phyloP scores from a whole-genome alignment of 2,797 vertebrate species.

The Huso huso region DNA sequence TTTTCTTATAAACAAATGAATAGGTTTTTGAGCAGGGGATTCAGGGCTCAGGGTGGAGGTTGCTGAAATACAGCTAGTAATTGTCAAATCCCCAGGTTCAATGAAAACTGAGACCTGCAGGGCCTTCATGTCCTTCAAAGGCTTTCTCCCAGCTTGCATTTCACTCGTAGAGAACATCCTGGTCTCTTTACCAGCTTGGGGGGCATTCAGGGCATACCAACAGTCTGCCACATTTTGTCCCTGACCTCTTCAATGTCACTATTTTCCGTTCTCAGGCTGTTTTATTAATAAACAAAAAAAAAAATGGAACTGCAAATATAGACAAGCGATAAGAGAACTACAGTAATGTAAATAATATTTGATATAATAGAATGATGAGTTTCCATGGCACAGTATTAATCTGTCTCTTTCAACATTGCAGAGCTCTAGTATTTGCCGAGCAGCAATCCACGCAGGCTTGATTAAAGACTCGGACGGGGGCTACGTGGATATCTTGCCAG shows the following conservation, averaged over 20 bases:
- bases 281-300: not conserved
- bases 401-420: conserved; percentile 37
- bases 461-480: conserved; percentile 65
- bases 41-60: too few relatives aligned
- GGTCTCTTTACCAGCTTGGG: too few relatives aligned
- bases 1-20: too few relatives aligned
- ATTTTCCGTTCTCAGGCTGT: not conserved
- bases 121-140: too few relatives aligned
- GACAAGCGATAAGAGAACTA: not conserved
- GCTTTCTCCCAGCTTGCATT: too few relatives aligned
- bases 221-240: not conserved
- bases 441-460: conserved; percentile 83
- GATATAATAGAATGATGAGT: not conserved
- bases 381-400: not conserved
- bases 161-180: too few relatives aligned
- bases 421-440: conserved; percentile 88
- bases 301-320: not conserved
- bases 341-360: not conserved
- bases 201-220: too few relatives aligned
- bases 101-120: too few relatives aligned
- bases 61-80: too few relatives aligned
- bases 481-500: conserved; percentile 79
- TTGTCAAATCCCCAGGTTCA: too few relatives aligned
- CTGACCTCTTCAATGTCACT: not conserved
- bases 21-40: too few relatives aligned